A percentile compares a stretch with the other conserved stretches of the same genome.
Evolutionary conservation across 2,113 vertebrate species (phyloP).

Genomic region (Entomyzon cyanotis): DNA sequence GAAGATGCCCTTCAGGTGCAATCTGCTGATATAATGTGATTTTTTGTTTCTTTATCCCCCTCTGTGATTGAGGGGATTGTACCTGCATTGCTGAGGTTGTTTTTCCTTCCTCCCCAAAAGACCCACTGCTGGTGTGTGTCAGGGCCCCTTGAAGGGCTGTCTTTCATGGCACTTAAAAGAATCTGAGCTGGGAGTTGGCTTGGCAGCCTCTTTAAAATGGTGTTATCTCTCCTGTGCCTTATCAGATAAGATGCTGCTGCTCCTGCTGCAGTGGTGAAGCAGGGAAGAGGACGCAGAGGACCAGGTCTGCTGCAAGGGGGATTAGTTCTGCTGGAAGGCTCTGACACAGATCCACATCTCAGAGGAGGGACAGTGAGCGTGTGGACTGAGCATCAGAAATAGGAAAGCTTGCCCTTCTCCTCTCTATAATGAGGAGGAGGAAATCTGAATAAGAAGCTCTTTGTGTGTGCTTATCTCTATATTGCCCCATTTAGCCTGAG

Average conservation of each 20-base stretch:
- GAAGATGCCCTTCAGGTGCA: not conserved
- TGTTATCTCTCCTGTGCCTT: not conserved
- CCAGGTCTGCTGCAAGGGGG: not conserved
- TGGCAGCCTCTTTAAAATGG: not conserved
- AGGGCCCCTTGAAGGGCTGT: not conserved
- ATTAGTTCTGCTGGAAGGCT: conserved; percentile 21
- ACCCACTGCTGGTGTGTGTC: not conserved
- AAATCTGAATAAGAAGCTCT: conserved; percentile 10
- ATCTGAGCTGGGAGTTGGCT: not conserved
- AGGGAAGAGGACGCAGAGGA: not conserved
- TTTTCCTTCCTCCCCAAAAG: not conserved
- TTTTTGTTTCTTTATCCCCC: not conserved
- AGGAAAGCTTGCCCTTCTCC: not conserved
- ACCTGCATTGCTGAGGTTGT: not conserved
- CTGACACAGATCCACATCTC: conserved; percentile 6
- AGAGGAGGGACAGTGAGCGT: not conserved
- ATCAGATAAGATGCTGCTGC: not conserved
- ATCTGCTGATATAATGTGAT: not conserved
- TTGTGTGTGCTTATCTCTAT: not conserved
- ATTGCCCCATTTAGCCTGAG: not conserved
- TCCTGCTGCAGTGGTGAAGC: not conserved
- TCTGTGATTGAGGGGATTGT: not conserved
- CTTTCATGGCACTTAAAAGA: not conserved
- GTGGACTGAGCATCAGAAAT: not conserved
- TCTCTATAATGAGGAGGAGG: not conserved